These are phyloP conservation scores for Dolichomitus sp. DNA, from an alignment of 2,888 invertebrate species.

Conservation along the genomic window DNA sequence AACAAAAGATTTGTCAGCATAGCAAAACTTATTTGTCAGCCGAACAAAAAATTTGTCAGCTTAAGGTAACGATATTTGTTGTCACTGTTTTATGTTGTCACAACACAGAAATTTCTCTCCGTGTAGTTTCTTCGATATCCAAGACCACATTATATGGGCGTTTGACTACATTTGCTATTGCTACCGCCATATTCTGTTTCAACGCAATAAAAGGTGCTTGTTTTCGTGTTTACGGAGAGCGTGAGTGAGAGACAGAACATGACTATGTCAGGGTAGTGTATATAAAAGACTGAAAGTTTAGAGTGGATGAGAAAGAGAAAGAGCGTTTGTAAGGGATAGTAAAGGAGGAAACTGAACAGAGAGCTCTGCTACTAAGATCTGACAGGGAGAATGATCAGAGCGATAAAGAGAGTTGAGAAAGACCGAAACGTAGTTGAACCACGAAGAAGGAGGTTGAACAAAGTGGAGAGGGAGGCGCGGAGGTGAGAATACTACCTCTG, in stretches of 20 bases:
- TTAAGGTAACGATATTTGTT: no score
- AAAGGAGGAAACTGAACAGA: slow-evolving; percentile 9
- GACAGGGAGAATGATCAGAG: slow-evolving; percentile 54
- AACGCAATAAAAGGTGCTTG: slow-evolving; percentile 19
- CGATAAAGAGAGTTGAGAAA: slow-evolving; percentile 45
- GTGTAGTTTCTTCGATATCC: no score
- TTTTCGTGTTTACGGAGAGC: slow-evolving; percentile 32
- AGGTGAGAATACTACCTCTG: slow-evolving; percentile 23
- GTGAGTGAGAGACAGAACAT: slow-evolving; percentile 5
- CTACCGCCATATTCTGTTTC: slow-evolving; percentile 41
- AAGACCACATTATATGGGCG: slow-evolving; percentile 1
- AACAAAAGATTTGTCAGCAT: no score
- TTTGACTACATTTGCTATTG: slow-evolving; percentile 11
- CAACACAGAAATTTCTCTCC: no score
- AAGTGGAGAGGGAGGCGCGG: slow-evolving; percentile 5
- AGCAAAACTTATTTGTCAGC: no score
- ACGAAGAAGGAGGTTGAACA: slow-evolving; percentile 22
- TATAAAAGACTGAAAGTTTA: slow-evolving; percentile 10
- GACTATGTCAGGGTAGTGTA: background rate
- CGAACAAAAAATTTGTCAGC: no score
- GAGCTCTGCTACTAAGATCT: slow-evolving; percentile 26
- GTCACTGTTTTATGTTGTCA: no score
- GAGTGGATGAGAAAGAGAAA: slow-evolving; percentile 5
- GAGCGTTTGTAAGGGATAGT: slow-evolving; percentile 6
- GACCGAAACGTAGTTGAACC: slow-evolving; percentile 5